phyloP scores from a whole-genome alignment of 2,888 invertebrate species.

The Chydorus sphaericus region DNA sequence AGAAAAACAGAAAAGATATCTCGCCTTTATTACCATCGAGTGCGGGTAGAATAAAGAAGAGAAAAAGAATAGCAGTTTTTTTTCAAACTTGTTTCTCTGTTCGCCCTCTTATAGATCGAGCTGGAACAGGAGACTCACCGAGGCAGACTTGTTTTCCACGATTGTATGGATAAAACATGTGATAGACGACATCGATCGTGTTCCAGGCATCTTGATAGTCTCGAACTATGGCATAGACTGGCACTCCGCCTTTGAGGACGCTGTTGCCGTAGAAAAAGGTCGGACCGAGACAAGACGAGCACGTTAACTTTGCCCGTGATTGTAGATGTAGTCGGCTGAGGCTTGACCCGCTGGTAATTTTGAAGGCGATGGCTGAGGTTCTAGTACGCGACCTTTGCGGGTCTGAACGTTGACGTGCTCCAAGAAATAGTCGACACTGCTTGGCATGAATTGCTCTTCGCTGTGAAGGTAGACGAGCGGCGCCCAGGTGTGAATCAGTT shows the following conservation, averaged over 20 bases:
- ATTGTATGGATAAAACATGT: conserved; percentile 55
- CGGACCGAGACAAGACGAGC: conserved; percentile 9
- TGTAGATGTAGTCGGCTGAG: conserved; percentile 14
- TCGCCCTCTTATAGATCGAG: background rate
- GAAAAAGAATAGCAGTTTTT: too few relatives aligned
- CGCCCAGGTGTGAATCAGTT: conserved; percentile 43
- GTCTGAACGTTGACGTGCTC: conserved; percentile 31
- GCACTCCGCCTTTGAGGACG: conserved; percentile 14
- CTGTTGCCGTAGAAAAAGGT: conserved; percentile 13
- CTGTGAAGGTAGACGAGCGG: conserved; percentile 50
- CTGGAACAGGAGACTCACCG: too few relatives aligned
- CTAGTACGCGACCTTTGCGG: conserved; percentile 13
- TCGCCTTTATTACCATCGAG: too few relatives aligned
- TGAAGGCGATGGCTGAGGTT: conserved; percentile 9
- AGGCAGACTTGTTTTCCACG: conserved; percentile 40
- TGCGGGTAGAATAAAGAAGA: too few relatives aligned
- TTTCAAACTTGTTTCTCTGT: too few relatives aligned
- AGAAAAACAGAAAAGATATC: too few relatives aligned
- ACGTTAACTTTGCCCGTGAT: conserved; percentile 12
- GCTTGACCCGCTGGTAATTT: conserved; percentile 14
- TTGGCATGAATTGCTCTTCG: conserved; percentile 45
- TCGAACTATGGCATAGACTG: conserved; percentile 16
- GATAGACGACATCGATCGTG: conserved; percentile 45
- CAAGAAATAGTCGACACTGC: conserved; percentile 44
- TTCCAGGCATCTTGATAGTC: conserved; percentile 17